phyloP scores from a whole-genome alignment of 1,140 invertebrate species.

The Drosophila navojoa region DNA sequence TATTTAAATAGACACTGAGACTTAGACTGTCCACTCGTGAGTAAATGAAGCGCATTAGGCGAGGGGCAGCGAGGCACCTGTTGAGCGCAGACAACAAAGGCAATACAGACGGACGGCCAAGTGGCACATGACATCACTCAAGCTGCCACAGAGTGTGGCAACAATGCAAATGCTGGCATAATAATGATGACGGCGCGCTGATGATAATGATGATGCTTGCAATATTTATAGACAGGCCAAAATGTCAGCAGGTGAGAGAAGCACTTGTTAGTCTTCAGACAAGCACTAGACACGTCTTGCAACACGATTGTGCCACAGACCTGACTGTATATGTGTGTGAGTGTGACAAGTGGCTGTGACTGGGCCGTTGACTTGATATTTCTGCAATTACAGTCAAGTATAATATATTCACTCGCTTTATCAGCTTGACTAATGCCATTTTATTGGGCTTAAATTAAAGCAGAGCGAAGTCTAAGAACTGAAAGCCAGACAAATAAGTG shows the following conservation, averaged over 20 bases:
- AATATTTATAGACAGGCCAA: constrained; percentile 10
- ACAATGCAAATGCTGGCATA: constrained; percentile 62
- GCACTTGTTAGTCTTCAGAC: constrained; percentile 69
- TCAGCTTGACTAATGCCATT: neutral
- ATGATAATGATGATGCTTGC: constrained; percentile 29
- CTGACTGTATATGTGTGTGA: too few relatives aligned
- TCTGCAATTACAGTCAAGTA: constrained; percentile 32
- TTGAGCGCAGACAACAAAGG: too few relatives aligned
- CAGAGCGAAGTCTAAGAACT: too few relatives aligned
- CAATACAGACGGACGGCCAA: too few relatives aligned
- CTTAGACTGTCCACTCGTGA: constrained; percentile 50
- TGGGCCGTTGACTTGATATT: constrained; percentile 14
- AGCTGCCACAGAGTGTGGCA: constrained; percentile 7
- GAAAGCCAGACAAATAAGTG: too few relatives aligned
- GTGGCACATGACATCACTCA: constrained; percentile 49
- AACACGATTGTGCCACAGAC: constrained; percentile 25
- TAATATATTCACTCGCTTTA: constrained; percentile 6
- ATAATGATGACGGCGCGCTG: constrained; percentile 25
- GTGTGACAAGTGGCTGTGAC: constrained; percentile 15
- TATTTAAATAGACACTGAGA: constrained; percentile 28
- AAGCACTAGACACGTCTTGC: constrained; percentile 44
- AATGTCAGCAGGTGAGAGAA: constrained; percentile 47
- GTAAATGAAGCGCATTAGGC: constrained; percentile 64
- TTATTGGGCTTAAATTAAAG: too few relatives aligned
- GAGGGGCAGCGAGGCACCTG: constrained; percentile 10